Conservation (phyloP, 2,797 vertebrate genomes). For the Xenopus petersii region DNA sequence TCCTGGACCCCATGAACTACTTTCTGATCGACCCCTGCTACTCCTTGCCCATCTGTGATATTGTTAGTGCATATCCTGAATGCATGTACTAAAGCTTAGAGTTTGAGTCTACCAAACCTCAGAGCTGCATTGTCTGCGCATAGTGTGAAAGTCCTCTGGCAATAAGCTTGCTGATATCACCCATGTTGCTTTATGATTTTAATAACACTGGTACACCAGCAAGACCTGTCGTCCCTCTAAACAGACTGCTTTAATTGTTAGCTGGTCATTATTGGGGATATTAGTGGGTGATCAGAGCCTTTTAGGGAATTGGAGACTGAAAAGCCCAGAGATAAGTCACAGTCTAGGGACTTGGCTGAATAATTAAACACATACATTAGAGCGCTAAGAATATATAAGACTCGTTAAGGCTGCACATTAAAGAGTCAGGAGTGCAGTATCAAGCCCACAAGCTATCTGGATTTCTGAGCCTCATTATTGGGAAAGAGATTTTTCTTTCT, state of each 20-base stretch:
- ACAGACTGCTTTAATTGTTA: slow-evolving; percentile 5
- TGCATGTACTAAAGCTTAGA: too few relatives aligned
- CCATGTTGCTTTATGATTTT: slow-evolving; percentile 10
- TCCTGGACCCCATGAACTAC: too few relatives aligned
- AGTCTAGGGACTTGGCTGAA: slow-evolving; percentile 9
- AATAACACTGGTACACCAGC: slow-evolving; percentile 1
- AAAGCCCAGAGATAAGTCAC: background rate
- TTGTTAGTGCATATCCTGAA: too few relatives aligned
- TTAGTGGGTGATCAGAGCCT: slow-evolving; percentile 5
- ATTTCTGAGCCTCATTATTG: slow-evolving; percentile 36
- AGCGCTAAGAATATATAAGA: slow-evolving; percentile 14
- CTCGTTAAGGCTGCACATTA: slow-evolving; percentile 17
- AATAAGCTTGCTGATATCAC: too few relatives aligned
- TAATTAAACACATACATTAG: slow-evolving; percentile 35
- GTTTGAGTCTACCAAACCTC: too few relatives aligned
- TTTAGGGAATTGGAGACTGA: background rate
- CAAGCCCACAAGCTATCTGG: slow-evolving; percentile 1
- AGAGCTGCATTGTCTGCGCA: too few relatives aligned
- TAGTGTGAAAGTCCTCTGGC: too few relatives aligned
- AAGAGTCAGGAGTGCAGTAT: background rate
- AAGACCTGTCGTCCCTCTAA: background rate
- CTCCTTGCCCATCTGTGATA: too few relatives aligned
- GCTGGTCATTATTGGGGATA: slow-evolving; percentile 1
- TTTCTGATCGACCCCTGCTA: too few relatives aligned
- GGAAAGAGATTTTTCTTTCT: slow-evolving; percentile 1